Percentiles rank a stretch among this genome's conserved stretches.
phyloP scores from a whole-genome alignment of 2,888 invertebrate genomes.

The Scaptomyza parva region DNA sequence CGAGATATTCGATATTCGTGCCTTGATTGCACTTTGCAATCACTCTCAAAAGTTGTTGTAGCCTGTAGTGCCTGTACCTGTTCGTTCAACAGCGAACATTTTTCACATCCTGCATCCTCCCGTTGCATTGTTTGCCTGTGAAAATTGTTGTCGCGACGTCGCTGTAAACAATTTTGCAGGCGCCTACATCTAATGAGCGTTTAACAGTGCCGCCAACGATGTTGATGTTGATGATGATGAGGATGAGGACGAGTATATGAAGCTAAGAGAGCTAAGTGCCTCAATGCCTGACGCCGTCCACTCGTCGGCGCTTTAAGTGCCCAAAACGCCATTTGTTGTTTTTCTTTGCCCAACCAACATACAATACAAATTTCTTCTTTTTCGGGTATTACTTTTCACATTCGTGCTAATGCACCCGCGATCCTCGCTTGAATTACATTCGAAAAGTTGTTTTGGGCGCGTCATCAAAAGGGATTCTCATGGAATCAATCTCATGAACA shows the following conservation, averaged over 20 bases:
- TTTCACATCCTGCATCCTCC: slow-evolving; percentile 81
- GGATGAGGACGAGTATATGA: slow-evolving; percentile 14
- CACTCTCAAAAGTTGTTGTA: background rate
- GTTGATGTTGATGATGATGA: slow-evolving; percentile 9
- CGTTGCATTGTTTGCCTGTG: slow-evolving; percentile 80
- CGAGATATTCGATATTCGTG: slow-evolving; percentile 41
- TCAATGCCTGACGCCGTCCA: slow-evolving; percentile 32
- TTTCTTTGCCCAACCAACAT: slow-evolving; percentile 44
- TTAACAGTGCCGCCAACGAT: slow-evolving; percentile 65
- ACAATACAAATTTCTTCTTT: slow-evolving; percentile 12
- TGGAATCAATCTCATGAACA: background rate
- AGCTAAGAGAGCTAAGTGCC: slow-evolving; percentile 20
- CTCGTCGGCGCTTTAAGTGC: slow-evolving; percentile 65
- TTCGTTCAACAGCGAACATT: slow-evolving; percentile 33
- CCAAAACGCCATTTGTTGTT: slow-evolving; percentile 55
- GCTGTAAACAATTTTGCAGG: slow-evolving; percentile 82
- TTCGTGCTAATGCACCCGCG: slow-evolving; percentile 66
- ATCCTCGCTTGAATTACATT: slow-evolving; percentile 36
- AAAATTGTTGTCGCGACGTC: slow-evolving; percentile 83
- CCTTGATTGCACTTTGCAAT: slow-evolving; percentile 31
- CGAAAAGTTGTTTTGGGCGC: slow-evolving; percentile 57
- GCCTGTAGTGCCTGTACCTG: slow-evolving; percentile 1
- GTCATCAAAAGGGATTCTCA: slow-evolving; percentile 35
- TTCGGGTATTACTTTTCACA: slow-evolving; percentile 67
- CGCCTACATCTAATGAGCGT: slow-evolving; percentile 82